These are phyloP conservation scores for Camelus dromedarius DNA, from an alignment of 2,113 vertebrate genomes.

Conservation along the genomic window DNA sequence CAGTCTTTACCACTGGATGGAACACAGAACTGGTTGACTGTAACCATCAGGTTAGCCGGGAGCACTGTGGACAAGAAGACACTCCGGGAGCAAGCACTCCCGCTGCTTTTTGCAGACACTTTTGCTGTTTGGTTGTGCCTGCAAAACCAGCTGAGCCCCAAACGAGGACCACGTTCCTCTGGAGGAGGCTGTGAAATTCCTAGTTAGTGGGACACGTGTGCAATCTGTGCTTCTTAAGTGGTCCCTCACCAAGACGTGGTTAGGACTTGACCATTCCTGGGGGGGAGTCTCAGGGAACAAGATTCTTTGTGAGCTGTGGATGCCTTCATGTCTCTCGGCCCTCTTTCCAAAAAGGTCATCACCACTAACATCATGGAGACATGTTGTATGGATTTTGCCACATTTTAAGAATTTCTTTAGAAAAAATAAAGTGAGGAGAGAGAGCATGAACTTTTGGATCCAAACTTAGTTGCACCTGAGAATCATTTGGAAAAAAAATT, in stretches of 20 bases:
- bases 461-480: neutral
- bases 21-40: neutral
- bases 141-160: neutral
- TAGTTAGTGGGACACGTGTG: neutral
- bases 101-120: neutral
- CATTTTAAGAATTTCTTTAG: neutral
- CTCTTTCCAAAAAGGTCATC: neutral
- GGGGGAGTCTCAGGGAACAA: neutral
- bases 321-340: neutral
- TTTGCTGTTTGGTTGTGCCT: neutral
- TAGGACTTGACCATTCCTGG: neutral
- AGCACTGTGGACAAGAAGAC: neutral
- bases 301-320: neutral
- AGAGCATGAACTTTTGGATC: neutral
- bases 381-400: neutral
- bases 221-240: neutral
- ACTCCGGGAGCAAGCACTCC: no score
- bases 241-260: neutral
- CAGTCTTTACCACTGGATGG: no score
- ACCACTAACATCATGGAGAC: neutral
- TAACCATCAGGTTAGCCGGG: neutral
- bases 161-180: neutral
- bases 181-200: constrained; percentile 40
- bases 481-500: neutral
- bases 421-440: neutral